A percentile compares a stretch with the other conserved stretches of the same genome.
phyloP scores from a whole-genome alignment of 2,888 invertebrate species.

The Meiosimyza decipiens region DNA sequence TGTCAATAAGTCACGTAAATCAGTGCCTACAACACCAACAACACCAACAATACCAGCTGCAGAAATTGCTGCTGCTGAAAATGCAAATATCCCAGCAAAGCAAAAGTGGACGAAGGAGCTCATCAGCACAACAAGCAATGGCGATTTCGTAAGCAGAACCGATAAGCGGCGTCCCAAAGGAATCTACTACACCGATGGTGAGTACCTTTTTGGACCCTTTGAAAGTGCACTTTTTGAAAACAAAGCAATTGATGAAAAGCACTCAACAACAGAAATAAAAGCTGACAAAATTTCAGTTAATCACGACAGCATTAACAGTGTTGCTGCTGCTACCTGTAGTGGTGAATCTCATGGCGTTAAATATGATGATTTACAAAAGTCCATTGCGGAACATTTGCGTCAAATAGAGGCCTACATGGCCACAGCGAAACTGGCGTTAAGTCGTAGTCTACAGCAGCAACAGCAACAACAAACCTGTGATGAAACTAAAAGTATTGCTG shows the following conservation, averaged over 20 bases:
- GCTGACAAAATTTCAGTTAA: background rate
- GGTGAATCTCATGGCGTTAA: constrained; percentile 55
- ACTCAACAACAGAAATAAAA: background rate
- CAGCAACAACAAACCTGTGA: constrained; percentile 30
- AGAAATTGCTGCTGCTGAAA: constrained; percentile 22
- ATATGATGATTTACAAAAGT: constrained; percentile 63
- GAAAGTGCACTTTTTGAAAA: constrained; percentile 21
- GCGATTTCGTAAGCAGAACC: constrained; percentile 1
- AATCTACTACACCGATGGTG: constrained; percentile 55
- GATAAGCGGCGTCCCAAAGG: constrained; percentile 45
- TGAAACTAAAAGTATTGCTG: background rate
- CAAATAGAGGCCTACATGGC: constrained; percentile 65
- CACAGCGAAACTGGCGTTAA: constrained; percentile 62
- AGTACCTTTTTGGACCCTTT: constrained; percentile 53
- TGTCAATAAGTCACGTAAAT: constrained; percentile 14
- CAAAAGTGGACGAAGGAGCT: constrained; percentile 44
- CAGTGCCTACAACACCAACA: constrained; percentile 31
- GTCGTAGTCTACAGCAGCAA: constrained; percentile 49
- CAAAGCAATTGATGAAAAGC: background rate
- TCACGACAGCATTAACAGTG: constrained; percentile 13
- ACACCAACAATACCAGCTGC: constrained; percentile 24
- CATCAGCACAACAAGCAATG: constrained; percentile 33
- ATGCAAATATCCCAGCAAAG: constrained; percentile 1
- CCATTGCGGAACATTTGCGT: constrained; percentile 62
- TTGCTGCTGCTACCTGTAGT: background rate